phyloP scores from a whole-genome alignment of 2,888 invertebrate genomes.

The Phalangium opilio region DNA sequence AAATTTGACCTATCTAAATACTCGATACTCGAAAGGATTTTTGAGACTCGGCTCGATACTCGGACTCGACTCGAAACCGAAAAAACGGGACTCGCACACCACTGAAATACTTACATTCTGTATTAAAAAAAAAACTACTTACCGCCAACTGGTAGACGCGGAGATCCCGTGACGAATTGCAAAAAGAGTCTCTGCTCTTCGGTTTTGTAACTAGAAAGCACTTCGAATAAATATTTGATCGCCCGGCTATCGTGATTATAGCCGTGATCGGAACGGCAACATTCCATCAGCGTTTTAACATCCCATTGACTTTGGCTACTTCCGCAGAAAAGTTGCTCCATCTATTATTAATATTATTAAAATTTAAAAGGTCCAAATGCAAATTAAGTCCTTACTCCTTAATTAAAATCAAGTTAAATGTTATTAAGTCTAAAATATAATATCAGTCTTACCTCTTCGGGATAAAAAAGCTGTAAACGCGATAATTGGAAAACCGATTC shows the following conservation, averaged over 20 bases:
- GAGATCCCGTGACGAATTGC: conserved; percentile 97
- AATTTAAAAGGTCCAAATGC: not conserved
- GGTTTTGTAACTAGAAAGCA: conserved; percentile 67
- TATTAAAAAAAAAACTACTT: no score
- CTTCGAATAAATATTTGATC: conserved; percentile 82
- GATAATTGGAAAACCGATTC: conserved; percentile 84
- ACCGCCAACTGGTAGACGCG: conserved; percentile 95
- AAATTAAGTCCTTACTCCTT: no score
- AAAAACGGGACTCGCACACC: no score
- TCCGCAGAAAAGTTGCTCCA: conserved; percentile 42
- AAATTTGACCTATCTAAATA: no score
- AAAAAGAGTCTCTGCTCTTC: conserved; percentile 89
- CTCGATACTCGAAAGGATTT: no score
- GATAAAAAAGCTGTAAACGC: conserved; percentile 82
- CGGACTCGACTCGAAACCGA: no score
- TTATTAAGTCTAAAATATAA: no score
- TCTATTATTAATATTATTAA: conserved; percentile 24
- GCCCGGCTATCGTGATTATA: conserved; percentile 88
- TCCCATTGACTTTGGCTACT: conserved; percentile 48
- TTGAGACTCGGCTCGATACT: no score
- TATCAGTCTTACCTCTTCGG: conserved; percentile 68
- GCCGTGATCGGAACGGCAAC: conserved; percentile 95
- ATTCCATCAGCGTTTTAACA: conserved; percentile 69
- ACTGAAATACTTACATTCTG: no score
- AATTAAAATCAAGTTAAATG: no score